These are phyloP conservation scores for Trilocha varians DNA, from an alignment of 2,888 invertebrate genomes.

Conservation along the genomic window DNA sequence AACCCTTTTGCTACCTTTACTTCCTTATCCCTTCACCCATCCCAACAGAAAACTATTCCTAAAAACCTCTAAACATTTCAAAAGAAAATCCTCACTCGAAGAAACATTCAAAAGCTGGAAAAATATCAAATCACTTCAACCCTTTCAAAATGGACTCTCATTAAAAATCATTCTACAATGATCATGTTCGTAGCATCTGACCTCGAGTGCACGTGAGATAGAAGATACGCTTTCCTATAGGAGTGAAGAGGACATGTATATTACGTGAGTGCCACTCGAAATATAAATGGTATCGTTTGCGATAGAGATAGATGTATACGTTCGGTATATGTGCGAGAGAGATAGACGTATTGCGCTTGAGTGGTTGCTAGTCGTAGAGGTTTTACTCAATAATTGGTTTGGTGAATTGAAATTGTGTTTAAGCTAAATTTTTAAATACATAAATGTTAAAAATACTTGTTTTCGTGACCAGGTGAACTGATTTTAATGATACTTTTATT, in stretches of 20 bases:
- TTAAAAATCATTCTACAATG: slow-evolving; percentile 44
- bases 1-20: too few relatives aligned
- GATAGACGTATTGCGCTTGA: slow-evolving; percentile 5
- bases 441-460: too few relatives aligned
- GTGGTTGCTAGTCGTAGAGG: not conserved
- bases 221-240: slow-evolving; percentile 17
- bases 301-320: slow-evolving; percentile 15
- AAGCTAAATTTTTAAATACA: too few relatives aligned
- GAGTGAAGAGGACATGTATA: slow-evolving; percentile 36
- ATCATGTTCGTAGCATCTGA: slow-evolving; percentile 54
- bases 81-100: slow-evolving; percentile 14
- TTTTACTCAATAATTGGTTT: too few relatives aligned
- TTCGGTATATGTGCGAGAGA: slow-evolving; percentile 9
- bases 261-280: slow-evolving; percentile 47
- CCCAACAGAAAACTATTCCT: too few relatives aligned
- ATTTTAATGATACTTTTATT: too few relatives aligned
- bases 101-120: slow-evolving; percentile 16
- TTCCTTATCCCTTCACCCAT: too few relatives aligned
- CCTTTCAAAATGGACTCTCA: slow-evolving; percentile 17
- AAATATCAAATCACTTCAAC: slow-evolving; percentile 21
- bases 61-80: too few relatives aligned
- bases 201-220: slow-evolving; percentile 42
- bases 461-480: too few relatives aligned
- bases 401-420: too few relatives aligned
- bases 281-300: slow-evolving; percentile 66